Base-by-base conservation (phyloP, 2,113 vertebrate genomes). In the Tauraco erythrolophus region DNA sequence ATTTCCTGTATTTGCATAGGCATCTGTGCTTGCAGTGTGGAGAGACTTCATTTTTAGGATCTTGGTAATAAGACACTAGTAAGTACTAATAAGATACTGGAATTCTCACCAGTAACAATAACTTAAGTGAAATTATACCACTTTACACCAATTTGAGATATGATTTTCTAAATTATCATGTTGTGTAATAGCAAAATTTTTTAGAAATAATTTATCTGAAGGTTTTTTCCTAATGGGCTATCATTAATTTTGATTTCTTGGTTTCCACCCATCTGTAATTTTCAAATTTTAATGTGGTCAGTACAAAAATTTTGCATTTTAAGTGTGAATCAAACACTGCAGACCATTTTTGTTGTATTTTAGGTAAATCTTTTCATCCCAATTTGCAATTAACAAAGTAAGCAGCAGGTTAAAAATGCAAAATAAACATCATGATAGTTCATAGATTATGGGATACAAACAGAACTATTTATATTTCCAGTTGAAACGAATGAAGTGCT, bases 401-500 rank as follows among this genome's bases (percentile, higher is more conserved):
- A 93, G 13, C 23, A 80, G 22, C 13, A 31, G 48, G 41, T 92
- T 80, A 50, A 82, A 90, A 94, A 77, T 30, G 15, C 18, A 77
- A 85, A 92, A 82, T 54, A 90, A 92, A 54, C 9, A 53, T 50
- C 3, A 10, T 12, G 17, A 46, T 43, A 35, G 5, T 71, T 89
- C 65, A 30, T 2, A 51, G n/a, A 50, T 35, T 66, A 45, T 43
- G 51, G 88, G 9, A 89, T 31, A 43, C 27, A 92, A 89, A 88
- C 8, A 75, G 69, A 82, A 66, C 33, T 88, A 51, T 61, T n/a
- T 88, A 37, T 74, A 50, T 64, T 95, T 96, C 33, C 65, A 56
- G 50, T 3, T 94, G 64, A 89, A 95, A 84, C 0, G 1, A 81
- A 91, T 31, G 8, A 79, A 92, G 21, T 0, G 0, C 10, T 41